A percentile compares a stretch with the other conserved stretches of the same genome.
Evolutionary conservation across 2,888 invertebrate genomes (phyloP).

Genomic region (Mythimna pallens): DNA sequence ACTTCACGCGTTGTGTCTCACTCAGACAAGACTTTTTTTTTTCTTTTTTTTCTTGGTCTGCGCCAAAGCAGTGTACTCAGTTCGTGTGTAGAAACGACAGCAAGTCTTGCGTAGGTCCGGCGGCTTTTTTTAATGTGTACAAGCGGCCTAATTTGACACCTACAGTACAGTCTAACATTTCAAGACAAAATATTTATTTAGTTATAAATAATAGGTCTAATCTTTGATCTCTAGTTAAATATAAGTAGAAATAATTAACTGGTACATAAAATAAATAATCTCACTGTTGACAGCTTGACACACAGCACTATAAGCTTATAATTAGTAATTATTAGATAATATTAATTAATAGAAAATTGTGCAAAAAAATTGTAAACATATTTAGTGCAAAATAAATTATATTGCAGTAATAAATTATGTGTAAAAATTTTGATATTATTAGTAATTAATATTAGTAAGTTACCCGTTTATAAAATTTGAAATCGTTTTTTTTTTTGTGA

Average conservation of each 20-base stretch:
- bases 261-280: slow-evolving; percentile 48
- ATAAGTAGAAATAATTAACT: slow-evolving; percentile 18
- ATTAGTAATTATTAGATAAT: slow-evolving; percentile 20
- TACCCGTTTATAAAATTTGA: slow-evolving; percentile 14
- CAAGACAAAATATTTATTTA: no score
- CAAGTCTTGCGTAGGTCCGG: no score
- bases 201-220: no score
- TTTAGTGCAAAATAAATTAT: slow-evolving; percentile 29
- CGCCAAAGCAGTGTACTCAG: no score
- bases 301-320: slow-evolving; percentile 23
- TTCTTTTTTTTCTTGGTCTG: no score
- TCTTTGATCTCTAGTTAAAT: slow-evolving; percentile 9
- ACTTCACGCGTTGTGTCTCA: no score
- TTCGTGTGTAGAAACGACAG: no score
- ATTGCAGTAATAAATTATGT: slow-evolving; percentile 12
- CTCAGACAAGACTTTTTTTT: no score
- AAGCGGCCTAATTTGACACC: no score
- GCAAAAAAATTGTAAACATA: neutral
- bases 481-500: no score
- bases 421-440: neutral
- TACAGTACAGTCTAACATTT: no score
- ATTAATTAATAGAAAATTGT: slow-evolving; percentile 21
- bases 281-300: slow-evolving; percentile 49
- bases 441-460: slow-evolving; percentile 10
- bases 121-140: no score